Evolutionary conservation across 1,140 invertebrate species (phyloP), one percentile per base, ranked within the genome.

Genomic region (Drosophila rufa): DNA sequence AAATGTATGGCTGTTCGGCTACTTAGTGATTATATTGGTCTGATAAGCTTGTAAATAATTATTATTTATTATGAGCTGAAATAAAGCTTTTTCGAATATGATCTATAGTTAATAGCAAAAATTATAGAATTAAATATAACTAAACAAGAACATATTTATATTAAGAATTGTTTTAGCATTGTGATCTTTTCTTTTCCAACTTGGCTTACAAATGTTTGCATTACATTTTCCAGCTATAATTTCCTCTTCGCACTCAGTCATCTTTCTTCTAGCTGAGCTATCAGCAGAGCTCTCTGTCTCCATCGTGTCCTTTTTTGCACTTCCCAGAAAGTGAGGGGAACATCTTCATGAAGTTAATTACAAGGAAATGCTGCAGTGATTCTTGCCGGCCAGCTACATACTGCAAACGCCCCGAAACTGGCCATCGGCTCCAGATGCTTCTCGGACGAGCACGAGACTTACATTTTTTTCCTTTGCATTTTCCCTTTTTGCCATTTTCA

Each of bases 341-440:
- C 68, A 60, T 74, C 70, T 74, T 74, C 46, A 79, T 79, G 66
- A 46, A 79, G 75, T 79, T 79, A 79, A 79, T 79, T 79, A 79
- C 75, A 65, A 73, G 75, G 59, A 73, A 79, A 71, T 71, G 48
- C 30, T 73, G 67, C 75, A 79, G 75, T 65, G 76, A 79, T 79
- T 79, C 73, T 45, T 65, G 59, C 36, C 47, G 27, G 48, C 19
- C 33, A 70, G 51, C 51, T 12, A 55, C 7, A 9, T 12, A 55
- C 7, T 2, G 30, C 33, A 36, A 45, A 50, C 33, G 56, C 38
- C 50, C 55, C 27, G 30, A 67, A 77, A 65, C 73, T 59, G 75
- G 55, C 62, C 75, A 76, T 59, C 53, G 62, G 43, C 43, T 67
- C 14, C 57, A 75, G 69, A 75, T 74, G 58, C 30, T 40, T n/a